These are phyloP conservation scores for Neosilurus hyrtlii DNA, from an alignment of 2,797 vertebrate species.

Conservation along the genomic window DNA sequence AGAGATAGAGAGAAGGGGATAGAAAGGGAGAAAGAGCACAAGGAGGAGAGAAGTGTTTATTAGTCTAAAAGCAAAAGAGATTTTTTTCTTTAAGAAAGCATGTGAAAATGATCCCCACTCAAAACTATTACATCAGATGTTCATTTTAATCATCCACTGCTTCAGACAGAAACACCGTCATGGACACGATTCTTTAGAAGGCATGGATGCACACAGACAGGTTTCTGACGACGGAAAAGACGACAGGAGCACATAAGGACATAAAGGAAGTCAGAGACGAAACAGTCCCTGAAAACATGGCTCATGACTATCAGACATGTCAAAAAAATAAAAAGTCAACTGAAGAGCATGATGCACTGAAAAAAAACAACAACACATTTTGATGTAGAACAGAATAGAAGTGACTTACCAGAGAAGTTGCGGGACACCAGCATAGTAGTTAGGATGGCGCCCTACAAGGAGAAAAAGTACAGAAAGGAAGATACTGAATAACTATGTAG, in stretches of 20 bases:
- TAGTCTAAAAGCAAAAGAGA: constrained; percentile 58
- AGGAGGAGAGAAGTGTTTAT: constrained; percentile 54
- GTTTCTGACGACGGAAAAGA: constrained; percentile 20
- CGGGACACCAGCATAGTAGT: constrained; percentile 96
- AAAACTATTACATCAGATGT: constrained; percentile 26
- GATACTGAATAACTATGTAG: not conserved
- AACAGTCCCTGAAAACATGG: constrained; percentile 11
- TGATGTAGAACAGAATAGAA: not conserved
- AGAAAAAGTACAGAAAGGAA: not conserved
- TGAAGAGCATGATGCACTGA: not conserved
- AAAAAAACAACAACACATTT: not conserved
- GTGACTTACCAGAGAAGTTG: constrained; percentile 92
- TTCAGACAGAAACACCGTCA: constrained; percentile 18
- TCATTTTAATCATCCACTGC: constrained; percentile 11
- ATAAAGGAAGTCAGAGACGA: constrained; percentile 1
- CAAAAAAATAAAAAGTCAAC: constrained; percentile 9
- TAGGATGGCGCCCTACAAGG: constrained; percentile 86
- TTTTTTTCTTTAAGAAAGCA: constrained; percentile 33
- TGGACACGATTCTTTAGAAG: not conserved
- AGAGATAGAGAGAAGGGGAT: constrained; percentile 27
- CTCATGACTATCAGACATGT: not conserved
- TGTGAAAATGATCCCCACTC: constrained; percentile 38
- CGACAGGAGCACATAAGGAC: constrained; percentile 26
- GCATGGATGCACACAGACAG: constrained; percentile 4
- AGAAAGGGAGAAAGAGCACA: constrained; percentile 49